Evolutionary conservation across 2,113 vertebrate species (phyloP).

Genomic region (Oreochromis aureus): DNA sequence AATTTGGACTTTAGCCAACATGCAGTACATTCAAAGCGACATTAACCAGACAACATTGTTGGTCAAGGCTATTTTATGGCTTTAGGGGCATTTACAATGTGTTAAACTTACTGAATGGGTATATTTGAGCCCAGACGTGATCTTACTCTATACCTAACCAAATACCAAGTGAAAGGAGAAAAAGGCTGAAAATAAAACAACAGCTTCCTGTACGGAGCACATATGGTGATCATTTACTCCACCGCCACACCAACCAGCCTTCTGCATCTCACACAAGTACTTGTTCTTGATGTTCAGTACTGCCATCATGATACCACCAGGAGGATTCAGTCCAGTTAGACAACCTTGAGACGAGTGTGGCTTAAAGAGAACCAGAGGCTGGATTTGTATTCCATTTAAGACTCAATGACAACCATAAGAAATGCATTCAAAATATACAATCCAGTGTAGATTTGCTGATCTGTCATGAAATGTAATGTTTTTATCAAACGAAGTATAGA

Average conservation of each 20-base stretch:
- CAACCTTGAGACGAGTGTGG: background rate
- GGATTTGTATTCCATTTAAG: conserved; percentile 26
- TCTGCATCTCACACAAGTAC: background rate
- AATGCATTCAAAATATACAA: conserved; percentile 31
- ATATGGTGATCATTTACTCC: background rate
- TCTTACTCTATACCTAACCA: background rate
- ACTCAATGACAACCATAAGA: background rate
- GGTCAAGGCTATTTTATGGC: background rate
- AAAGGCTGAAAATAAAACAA: background rate
- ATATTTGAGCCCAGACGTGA: background rate
- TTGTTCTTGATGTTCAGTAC: background rate
- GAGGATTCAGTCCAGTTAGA: background rate
- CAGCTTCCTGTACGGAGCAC: background rate
- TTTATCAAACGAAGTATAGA: background rate
- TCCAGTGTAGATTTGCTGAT: background rate
- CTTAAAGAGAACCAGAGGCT: conserved; percentile 6
- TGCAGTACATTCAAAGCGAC: background rate
- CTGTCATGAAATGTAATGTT: background rate
- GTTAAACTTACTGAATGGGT: background rate
- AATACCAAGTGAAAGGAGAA: background rate
- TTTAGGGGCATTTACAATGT: background rate
- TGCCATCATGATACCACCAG: background rate
- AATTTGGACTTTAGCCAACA: background rate
- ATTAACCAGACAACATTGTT: background rate
- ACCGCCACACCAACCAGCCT: background rate